Conservation (phyloP, 1,140 invertebrate species). For the Arion vulgaris region DNA sequence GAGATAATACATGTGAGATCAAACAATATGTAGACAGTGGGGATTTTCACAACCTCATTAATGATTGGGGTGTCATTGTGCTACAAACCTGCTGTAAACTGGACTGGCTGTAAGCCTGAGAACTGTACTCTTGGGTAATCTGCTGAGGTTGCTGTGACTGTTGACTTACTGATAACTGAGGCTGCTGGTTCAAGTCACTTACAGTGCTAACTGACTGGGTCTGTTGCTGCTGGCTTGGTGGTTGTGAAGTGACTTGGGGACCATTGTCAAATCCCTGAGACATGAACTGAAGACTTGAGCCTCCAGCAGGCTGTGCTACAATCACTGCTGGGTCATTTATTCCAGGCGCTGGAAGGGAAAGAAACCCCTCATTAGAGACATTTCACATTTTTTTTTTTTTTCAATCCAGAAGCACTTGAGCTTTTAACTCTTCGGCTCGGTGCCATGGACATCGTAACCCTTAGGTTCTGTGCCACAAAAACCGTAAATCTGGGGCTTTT, state of each 20-base stretch:
- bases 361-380: no score
- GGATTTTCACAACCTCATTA: no score
- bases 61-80: no score
- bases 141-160: conserved; percentile 8
- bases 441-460: no score
- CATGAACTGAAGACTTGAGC: conserved; percentile 32
- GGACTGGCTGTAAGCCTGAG: conserved; percentile 7
- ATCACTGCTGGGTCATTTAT: conserved; percentile 73
- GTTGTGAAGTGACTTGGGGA: conserved; percentile 13
- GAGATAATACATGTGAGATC: no score
- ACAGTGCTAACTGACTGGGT: conserved; percentile 11
- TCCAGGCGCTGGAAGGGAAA: conserved; percentile 62
- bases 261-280: conserved; percentile 24
- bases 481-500: no score
- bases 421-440: no score
- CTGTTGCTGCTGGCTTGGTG: neutral
- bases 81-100: neutral
- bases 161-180: neutral
- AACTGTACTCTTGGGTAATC: conserved; percentile 10
- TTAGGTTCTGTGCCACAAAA: no score
- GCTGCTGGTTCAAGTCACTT: conserved; percentile 14
- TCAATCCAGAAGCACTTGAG: no score
- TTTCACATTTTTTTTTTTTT: no score
- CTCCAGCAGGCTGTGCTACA: conserved; percentile 56
- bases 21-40: no score